Evolutionary conservation across 2,113 vertebrate species (phyloP), one percentile per base, ranked within the genome.

Genomic region (Butorides virescens): DNA sequence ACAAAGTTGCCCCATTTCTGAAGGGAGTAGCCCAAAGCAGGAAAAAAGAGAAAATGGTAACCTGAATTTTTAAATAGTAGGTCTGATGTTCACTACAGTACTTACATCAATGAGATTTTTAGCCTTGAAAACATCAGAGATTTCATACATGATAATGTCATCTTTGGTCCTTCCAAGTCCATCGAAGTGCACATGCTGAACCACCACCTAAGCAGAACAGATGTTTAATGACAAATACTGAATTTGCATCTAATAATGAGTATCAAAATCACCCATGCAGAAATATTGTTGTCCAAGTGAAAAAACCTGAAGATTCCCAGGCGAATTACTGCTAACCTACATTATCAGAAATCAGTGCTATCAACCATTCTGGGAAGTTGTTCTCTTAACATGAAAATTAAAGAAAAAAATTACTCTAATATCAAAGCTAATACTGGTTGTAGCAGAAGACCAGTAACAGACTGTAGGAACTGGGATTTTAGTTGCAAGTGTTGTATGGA

Each of bases 101-200:
- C 99, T 97, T 97, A 99, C 99, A 70, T 99, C 99, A 25, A 99
- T 99, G 13, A 99, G 99, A 94, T 99, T 99, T 95, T 98, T 99
- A 36, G 99, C 99, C 61, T 98, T 98, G 94, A 99, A 99, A 86
- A 99, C 99, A 13, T 99, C 99, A 59, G 98, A 90, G 8, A 99
- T 99, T 97, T 99, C 99, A 93, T 98, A 99, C 73, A 99, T 99
- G 53, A 99, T 98, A 85, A 99, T 98, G 52, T 99, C 99, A 86
- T 99, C 99, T 97, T 99, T 99, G 46, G 99, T 99, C 98, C 99
- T 98, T 30, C 98, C 99, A 36, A 99, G 98, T 46, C 99, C 99
- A 79, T 99, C 99, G 0, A 99, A 98, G 92, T 99, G 99, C 62
- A 99, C 98, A 4, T 99, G 99, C 61, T 99, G 99, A 78, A 99